A percentile compares a stretch with the other conserved stretches of the same genome.
Evolutionary conservation across 2,888 invertebrate species (phyloP).

Genomic region (Cantharis flavilabris): DNA sequence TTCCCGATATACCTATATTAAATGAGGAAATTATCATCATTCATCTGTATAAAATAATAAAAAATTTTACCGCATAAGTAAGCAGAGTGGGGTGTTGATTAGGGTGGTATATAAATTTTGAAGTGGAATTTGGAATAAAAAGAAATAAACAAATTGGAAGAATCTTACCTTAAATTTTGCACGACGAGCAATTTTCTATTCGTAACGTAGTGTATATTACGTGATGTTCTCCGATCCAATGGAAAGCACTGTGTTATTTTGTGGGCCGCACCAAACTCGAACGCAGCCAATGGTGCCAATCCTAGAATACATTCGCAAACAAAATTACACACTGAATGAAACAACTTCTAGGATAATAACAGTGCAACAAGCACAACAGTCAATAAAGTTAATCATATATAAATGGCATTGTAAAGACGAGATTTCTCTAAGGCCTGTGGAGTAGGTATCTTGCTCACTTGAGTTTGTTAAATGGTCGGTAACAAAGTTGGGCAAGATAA

Average conservation of each 20-base stretch:
- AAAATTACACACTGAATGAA: constrained; percentile 21
- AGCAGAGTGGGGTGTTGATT: too few species aligned
- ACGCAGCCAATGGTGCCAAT: constrained; percentile 6
- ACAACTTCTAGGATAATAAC: constrained; percentile 18
- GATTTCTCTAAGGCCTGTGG: neutral
- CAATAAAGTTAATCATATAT: neutral
- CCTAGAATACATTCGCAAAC: constrained; percentile 20
- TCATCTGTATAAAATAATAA: too few species aligned
- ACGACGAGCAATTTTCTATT: constrained; percentile 7
- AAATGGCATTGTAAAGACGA: neutral
- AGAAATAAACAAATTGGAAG: neutral
- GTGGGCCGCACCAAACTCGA: constrained; percentile 7
- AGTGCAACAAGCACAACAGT: neutral
- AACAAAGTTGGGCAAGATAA: neutral
- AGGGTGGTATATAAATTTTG: neutral
- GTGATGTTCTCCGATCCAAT: constrained; percentile 10
- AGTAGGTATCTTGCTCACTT: neutral
- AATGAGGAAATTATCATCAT: too few species aligned
- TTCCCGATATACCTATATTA: too few species aligned
- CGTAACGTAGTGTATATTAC: constrained; percentile 12
- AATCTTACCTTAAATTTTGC: neutral
- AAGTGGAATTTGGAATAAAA: neutral
- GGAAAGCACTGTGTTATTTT: neutral
- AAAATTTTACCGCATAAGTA: too few species aligned
- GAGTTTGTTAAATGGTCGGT: too few species aligned